Conservation (phyloP, 2,797 vertebrate species). For the Thunnus albacares region DNA sequence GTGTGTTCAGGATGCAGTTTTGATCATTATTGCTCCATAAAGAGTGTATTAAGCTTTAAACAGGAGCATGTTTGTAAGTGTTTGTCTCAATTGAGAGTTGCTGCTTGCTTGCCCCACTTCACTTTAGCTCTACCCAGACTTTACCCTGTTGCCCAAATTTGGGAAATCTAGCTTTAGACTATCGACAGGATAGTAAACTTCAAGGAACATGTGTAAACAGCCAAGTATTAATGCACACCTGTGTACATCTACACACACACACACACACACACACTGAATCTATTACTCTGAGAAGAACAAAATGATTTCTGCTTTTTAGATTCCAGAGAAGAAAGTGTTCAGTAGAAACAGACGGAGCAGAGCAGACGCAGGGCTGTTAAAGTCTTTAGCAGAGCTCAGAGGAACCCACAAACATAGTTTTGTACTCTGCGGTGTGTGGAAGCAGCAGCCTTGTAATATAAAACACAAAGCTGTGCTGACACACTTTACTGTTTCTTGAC, state of each 20-base stretch:
- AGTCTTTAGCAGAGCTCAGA: constrained; percentile 69
- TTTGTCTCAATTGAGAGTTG: constrained; percentile 14
- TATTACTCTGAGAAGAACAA: constrained; percentile 37
- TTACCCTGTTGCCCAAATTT: constrained; percentile 32
- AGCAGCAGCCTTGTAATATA: constrained; percentile 73
- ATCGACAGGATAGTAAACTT: constrained; percentile 21
- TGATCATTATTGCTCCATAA: constrained; percentile 1
- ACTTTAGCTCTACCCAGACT: constrained; percentile 4
- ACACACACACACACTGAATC: constrained; percentile 21
- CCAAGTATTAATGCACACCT: constrained; percentile 44
- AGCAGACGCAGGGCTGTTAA: constrained; percentile 67
- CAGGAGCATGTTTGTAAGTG: neutral
- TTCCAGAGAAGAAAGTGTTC: constrained; percentile 42
- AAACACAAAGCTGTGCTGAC: constrained; percentile 67
- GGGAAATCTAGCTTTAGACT: constrained; percentile 32
- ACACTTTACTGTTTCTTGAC: constrained; percentile 43
- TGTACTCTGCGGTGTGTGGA: constrained; percentile 59
- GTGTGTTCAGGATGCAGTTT: neutral
- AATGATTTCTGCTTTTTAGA: constrained; percentile 38
- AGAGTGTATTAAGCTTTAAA: constrained; percentile 25
- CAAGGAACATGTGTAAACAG: constrained; percentile 1
- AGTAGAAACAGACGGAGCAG: constrained; percentile 49
- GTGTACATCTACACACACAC: neutral
- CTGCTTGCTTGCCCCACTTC: constrained; percentile 10
- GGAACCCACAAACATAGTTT: constrained; percentile 73